Percentiles rank a stretch among this genome's conserved stretches.
These are phyloP conservation scores for Stictonetta naevosa DNA, from an alignment of 2,113 vertebrate genomes.

Conservation along the genomic window DNA sequence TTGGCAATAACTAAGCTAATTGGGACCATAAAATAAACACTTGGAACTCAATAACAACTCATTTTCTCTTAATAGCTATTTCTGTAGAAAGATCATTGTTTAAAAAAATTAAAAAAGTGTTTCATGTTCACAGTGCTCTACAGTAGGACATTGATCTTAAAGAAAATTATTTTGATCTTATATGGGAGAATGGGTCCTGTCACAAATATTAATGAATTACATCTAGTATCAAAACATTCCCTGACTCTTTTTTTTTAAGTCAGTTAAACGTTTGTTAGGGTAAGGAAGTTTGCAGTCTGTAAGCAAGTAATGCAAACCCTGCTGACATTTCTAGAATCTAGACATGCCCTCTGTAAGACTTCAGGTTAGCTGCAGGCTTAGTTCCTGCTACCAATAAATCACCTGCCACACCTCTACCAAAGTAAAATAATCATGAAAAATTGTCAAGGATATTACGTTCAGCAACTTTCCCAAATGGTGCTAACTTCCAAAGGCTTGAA, in stretches of 20 bases:
- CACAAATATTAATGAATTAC: background rate
- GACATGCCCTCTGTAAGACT: background rate
- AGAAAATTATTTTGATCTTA: background rate
- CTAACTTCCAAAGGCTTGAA: background rate
- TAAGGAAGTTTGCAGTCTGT: background rate
- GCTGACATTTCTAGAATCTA: background rate
- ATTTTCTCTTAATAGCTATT: background rate
- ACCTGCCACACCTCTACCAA: background rate
- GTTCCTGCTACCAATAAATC: background rate
- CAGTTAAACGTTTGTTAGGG: background rate
- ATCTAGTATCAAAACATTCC: accelerated
- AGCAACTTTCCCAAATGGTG: background rate
- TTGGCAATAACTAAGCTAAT: background rate
- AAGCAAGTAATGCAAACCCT: background rate
- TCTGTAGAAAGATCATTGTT: background rate
- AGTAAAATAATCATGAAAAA: background rate
- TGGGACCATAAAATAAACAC: background rate
- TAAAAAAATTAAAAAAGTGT: background rate
- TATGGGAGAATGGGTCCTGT: background rate
- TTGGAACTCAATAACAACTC: background rate
- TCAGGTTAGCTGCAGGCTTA: background rate
- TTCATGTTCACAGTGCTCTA: background rate
- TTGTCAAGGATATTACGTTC: background rate
- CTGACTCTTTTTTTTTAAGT: background rate
- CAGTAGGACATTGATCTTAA: background rate